Evolutionary conservation across 2,888 invertebrate genomes (phyloP), one percentile per base, ranked within the genome.

Genomic region (Zygothrica quintamaculata): DNA sequence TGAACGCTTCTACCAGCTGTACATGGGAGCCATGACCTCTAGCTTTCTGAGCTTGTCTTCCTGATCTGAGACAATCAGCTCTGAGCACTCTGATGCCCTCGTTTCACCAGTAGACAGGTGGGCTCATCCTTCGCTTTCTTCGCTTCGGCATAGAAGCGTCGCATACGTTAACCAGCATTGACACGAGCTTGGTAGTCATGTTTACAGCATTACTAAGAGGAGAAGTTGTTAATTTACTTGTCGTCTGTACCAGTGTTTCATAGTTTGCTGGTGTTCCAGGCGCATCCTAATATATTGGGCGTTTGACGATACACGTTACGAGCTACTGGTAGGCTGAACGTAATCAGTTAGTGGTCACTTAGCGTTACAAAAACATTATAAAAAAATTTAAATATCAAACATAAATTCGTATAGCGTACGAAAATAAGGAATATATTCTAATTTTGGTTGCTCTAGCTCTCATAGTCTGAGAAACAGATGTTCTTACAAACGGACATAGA

Each of bases 71-170:
- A n/a, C 43, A 43, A 6, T 43, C 43, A 11, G 43, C 25, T 12
- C 43, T 16, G 2, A 43, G 15, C 13, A 13, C n/a, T 1, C 11
- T 6, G 1, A 29, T 2, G 6, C 8, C 12, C 13, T 1, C 26
- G 25, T 29, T 43, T 29, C 29, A 43, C 43, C 43, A 43, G 43
- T 29, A 29, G 1, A 43, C 29, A 5, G 43, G 43, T 3, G 43
- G 43, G 29, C 29, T 43, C 7, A 13, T 13, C 18, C 29, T 43
- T 3, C 18, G 9, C 7, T 26, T 26, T 3, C 4, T 43, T 12
- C 13, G 11, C 9, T 13, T 34, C 2, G 34, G 34, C 37, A 37
- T 37, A 3, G 37, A 3, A 1, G 8, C 18, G n/a, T 37, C 12
- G 15, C 29, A 29, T 8, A 5, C 5, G 2, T 9, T 1, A 7